A percentile compares a stretch with the other conserved stretches of the same genome.
Evolutionary conservation across 2,888 invertebrate genomes (phyloP).

Genomic region (Apamea sordens): DNA sequence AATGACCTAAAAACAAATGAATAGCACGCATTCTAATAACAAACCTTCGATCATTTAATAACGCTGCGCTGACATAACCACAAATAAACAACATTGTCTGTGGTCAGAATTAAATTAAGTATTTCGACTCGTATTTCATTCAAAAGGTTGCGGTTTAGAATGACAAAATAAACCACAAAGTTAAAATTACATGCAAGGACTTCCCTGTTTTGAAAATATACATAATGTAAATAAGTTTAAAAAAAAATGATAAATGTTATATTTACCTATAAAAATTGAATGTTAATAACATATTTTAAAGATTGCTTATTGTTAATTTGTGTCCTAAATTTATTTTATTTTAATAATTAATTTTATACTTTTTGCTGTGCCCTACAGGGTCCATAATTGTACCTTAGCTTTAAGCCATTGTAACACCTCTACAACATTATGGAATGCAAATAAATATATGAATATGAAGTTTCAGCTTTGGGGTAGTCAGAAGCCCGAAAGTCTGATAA

Average conservation of each 20-base stretch:
- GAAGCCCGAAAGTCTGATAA: background rate
- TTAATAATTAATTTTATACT: too few species aligned
- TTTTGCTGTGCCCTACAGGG: too few species aligned
- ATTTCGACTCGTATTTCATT: slow-evolving; percentile 13
- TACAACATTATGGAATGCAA: too few species aligned
- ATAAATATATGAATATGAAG: too few species aligned
- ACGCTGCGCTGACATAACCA: slow-evolving; percentile 2
- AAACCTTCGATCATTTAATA: slow-evolving; percentile 10
- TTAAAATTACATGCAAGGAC: background rate
- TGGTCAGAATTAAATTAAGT: slow-evolving; percentile 41
- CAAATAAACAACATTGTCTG: slow-evolving; percentile 32
- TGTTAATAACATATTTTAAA: too few species aligned
- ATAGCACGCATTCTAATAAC: slow-evolving; percentile 18
- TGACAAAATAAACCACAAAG: background rate
- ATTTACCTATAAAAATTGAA: too few species aligned
- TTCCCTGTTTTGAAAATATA: background rate
- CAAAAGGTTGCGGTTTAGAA: slow-evolving; percentile 16
- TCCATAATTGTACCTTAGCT: too few species aligned
- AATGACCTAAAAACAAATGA: slow-evolving; percentile 13
- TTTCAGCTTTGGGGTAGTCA: background rate
- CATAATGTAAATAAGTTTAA: background rate
- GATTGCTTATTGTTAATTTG: too few species aligned
- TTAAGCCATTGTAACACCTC: too few species aligned
- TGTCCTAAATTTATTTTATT: too few species aligned
- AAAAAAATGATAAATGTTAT: too few species aligned